Conservation (phyloP, 2,797 vertebrate species). For the Melopsittacus undulatus region DNA sequence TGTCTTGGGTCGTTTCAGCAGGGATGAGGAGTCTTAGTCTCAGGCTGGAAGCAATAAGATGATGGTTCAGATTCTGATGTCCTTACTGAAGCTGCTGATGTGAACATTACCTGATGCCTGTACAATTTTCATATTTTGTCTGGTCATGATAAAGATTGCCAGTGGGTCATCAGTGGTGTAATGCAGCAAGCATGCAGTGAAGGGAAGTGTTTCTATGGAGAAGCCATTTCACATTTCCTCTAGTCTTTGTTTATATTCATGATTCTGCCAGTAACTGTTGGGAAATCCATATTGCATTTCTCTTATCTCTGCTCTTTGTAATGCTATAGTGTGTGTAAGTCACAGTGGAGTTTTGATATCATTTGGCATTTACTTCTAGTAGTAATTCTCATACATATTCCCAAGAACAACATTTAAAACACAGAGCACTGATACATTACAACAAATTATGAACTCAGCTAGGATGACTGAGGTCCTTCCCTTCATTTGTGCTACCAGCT, state of each 20-base stretch:
- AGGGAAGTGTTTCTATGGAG: not conserved
- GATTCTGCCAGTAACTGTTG: not conserved
- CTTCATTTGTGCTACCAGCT: not conserved
- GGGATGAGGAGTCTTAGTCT: not conserved
- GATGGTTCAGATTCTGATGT: not conserved
- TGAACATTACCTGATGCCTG: not conserved
- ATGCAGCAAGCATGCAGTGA: not conserved
- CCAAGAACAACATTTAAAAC: not conserved
- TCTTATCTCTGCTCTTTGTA: not conserved
- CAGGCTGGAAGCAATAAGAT: not conserved
- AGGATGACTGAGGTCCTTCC: not conserved
- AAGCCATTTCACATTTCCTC: not conserved
- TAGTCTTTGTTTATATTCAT: not conserved
- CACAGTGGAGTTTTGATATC: not conserved
- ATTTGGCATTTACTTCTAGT: not conserved
- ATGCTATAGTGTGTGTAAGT: not conserved
- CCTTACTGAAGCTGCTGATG: not conserved
- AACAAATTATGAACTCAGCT: not conserved
- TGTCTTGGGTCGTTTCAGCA: not conserved
- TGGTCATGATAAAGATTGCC: not conserved
- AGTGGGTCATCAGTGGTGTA: not conserved
- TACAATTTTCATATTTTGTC: not conserved
- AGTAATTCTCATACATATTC: not conserved
- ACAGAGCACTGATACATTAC: not conserved
- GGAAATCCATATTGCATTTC: not conserved